phyloP scores from a whole-genome alignment of 92 coral and sea anemone genomes.

The Galaxea fascicularis region DNA sequence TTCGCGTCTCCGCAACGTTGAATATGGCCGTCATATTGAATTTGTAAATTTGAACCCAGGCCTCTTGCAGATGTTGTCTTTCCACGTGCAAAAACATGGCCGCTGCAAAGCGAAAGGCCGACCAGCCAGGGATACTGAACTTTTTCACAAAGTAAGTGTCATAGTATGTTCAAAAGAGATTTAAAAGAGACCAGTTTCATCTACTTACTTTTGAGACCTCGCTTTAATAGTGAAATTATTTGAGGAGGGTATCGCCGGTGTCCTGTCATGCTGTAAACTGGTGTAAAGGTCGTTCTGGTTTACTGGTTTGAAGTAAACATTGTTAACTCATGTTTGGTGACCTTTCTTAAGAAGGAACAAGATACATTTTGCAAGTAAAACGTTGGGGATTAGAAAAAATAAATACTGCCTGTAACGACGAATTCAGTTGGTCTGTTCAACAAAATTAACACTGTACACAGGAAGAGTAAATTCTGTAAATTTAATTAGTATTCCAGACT shows the following conservation, averaged over 20 bases:
- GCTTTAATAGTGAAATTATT: slow-evolving; percentile 22
- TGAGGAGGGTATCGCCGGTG: slow-evolving; percentile 10
- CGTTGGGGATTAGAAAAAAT: slow-evolving; percentile 36
- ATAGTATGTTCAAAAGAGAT: slow-evolving; percentile 6
- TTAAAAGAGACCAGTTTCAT: slow-evolving; percentile 31
- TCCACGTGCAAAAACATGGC: slow-evolving; percentile 32
- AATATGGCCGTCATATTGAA: slow-evolving; percentile 47
- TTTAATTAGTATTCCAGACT: not conserved
- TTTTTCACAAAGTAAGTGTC: slow-evolving; percentile 33
- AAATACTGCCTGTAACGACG: too few species aligned
- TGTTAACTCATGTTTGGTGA: slow-evolving; percentile 29
- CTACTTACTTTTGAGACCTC: slow-evolving; percentile 14
- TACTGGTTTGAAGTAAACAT: slow-evolving; percentile 18
- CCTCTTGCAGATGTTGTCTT: slow-evolving; percentile 36
- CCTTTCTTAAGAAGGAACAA: slow-evolving; percentile 30
- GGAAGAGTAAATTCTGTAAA: slow-evolving; percentile 1
- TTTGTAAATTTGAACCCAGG: slow-evolving; percentile 41
- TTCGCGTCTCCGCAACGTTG: slow-evolving; percentile 31
- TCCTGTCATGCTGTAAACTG: slow-evolving; percentile 14
- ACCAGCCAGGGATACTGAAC: slow-evolving; percentile 10
- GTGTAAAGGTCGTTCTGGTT: slow-evolving; percentile 10
- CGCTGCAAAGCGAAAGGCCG: slow-evolving; percentile 25
- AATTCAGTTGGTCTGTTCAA: slow-evolving; percentile 3
- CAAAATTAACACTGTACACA: not conserved
- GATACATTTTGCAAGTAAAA: slow-evolving; percentile 31